phyloP scores from a whole-genome alignment of 2,797 vertebrate genomes.

The Enteromius thamalakanensis region DNA sequence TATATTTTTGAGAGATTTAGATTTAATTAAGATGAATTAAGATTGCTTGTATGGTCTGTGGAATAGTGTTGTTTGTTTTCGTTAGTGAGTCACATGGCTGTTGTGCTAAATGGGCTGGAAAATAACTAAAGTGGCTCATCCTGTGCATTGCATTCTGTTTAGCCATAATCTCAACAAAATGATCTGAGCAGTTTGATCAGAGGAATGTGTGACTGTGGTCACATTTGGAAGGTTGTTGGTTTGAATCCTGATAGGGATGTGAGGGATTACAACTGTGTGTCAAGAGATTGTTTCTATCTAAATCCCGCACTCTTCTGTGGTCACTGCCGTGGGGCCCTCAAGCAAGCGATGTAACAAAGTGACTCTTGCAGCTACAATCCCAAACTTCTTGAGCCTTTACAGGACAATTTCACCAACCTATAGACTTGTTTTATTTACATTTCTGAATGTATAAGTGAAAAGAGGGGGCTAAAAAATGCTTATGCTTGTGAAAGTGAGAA shows the following conservation, averaged over 20 bases:
- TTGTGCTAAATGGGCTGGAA: slow-evolving; percentile 41
- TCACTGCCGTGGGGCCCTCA: neutral
- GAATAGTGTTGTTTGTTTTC: slow-evolving; percentile 14
- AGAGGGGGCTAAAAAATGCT: neutral
- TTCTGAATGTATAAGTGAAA: neutral
- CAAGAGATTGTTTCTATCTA: slow-evolving; percentile 20
- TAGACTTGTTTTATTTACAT: neutral
- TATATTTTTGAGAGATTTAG: neutral
- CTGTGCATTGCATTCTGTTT: slow-evolving; percentile 38
- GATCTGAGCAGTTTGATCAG: slow-evolving; percentile 19
- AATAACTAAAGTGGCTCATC: slow-evolving; percentile 41
- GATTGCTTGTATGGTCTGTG: neutral
- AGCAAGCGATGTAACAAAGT: neutral
- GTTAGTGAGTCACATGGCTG: neutral
- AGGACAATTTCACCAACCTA: neutral
- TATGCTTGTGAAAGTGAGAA: neutral
- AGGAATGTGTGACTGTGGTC: neutral
- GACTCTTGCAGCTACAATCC: neutral
- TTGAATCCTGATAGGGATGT: slow-evolving; percentile 25
- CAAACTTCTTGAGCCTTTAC: neutral
- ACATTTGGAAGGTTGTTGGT: slow-evolving; percentile 14
- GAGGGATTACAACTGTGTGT: neutral
- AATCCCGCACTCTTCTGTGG: slow-evolving; percentile 11
- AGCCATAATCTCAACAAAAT: slow-evolving; percentile 29
- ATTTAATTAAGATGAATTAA: neutral